These are phyloP conservation scores for Magallana gigas DNA, from an alignment of 1,140 invertebrate genomes.

Conservation along the genomic window DNA sequence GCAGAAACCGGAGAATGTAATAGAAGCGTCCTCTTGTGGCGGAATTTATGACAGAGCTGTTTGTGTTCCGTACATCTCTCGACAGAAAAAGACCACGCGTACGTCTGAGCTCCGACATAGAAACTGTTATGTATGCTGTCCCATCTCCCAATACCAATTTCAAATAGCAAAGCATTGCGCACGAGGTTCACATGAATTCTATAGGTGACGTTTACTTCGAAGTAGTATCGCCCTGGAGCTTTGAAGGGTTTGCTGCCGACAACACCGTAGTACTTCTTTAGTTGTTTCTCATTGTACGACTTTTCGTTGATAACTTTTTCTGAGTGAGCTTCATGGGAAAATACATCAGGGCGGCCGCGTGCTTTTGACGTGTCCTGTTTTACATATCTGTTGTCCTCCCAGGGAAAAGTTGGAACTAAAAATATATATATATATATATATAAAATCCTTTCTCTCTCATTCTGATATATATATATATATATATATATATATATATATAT, in stretches of 20 bases:
- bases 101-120: slow-evolving; percentile 61
- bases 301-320: not conserved
- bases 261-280: slow-evolving; percentile 62
- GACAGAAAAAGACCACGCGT: slow-evolving; percentile 62
- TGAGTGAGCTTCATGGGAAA: not conserved
- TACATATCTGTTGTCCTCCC: slow-evolving; percentile 34
- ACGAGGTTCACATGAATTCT: slow-evolving; percentile 62
- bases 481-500: too few relatives aligned
- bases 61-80: slow-evolving; percentile 62
- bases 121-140: slow-evolving; percentile 60
- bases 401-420: slow-evolving; percentile 38
- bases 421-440: not conserved
- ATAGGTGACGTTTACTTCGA: slow-evolving; percentile 59
- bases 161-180: slow-evolving; percentile 62
- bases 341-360: not conserved
- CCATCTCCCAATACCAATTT: slow-evolving; percentile 58
- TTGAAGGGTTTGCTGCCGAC: slow-evolving; percentile 57
- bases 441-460: too few relatives aligned
- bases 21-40: slow-evolving; percentile 56
- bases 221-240: slow-evolving; percentile 58
- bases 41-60: slow-evolving; percentile 64
- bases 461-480: too few relatives aligned
- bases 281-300: slow-evolving; percentile 48
- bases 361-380: slow-evolving; percentile 39
- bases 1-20: slow-evolving; percentile 57